Base-by-base conservation (phyloP, 2,888 invertebrate genomes). In the Agrochola macilenta region DNA sequence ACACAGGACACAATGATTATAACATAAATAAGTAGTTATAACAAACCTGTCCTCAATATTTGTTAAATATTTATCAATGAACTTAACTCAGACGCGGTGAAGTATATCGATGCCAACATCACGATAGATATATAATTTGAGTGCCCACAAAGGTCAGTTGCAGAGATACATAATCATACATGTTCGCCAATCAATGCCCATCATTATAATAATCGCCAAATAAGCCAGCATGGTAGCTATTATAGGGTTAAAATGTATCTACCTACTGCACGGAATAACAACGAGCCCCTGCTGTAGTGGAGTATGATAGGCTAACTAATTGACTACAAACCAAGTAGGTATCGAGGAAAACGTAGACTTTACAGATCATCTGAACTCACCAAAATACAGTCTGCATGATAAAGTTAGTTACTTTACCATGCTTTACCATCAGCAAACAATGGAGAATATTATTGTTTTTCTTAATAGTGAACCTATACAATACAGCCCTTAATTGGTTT, bases 71-170 rank as follows among this genome's bases (percentile, higher is more conserved):
- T 65, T 58, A n/a, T 52, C 65, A 78, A 65, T 26, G 14, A 60
- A 77, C 49, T 35, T 35, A 46, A 35, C 46, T 63, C 26, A 12
- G 54, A 57, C 30, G 57, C 57, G 60, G 69, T 73, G 63, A 69
- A 60, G 65, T 77, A 65, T 63, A 61, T 54, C 35, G 43, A 65
- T 52, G 63, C 49, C 60, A 65, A 71, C 60, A 73, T 61, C 70
- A 63, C n/a, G 26, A 61, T 63, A 64, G 14, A 68, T 23, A 30
- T 43, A 76, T 82, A 74, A 83, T 78, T 69, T 70, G 69, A 69
- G 43, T 63, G 52, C 35, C 57, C 61, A 64, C 26, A 84, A 69
- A 73, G 84, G 66, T 73, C 75, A 79, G 14, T 60, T 72, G 20
- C 39, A 35, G 35, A n/a, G 61, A 81, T 14, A 61, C 20, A 43